Evolutionary conservation across 2,888 invertebrate genomes (phyloP).

Genomic region (Mythimna pallens): DNA sequence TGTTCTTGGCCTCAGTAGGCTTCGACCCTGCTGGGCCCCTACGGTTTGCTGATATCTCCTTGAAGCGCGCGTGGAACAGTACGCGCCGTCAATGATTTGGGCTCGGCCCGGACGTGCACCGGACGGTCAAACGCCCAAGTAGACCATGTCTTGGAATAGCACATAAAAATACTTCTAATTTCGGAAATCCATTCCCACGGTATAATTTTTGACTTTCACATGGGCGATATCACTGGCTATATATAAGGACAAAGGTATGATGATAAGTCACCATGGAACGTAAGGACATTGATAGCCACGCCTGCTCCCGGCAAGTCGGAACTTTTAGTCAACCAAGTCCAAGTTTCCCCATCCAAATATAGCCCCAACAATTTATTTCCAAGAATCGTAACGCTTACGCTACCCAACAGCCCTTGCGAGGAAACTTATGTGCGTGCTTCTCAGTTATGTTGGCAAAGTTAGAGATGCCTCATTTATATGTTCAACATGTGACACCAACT

Average conservation of each 20-base stretch:
- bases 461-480: constrained; percentile 63
- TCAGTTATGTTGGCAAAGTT: constrained; percentile 54
- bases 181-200: too few species aligned
- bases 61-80: too few species aligned
- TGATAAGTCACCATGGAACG: neutral
- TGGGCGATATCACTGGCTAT: too few species aligned
- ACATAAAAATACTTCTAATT: too few species aligned
- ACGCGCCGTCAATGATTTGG: too few species aligned
- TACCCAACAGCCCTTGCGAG: constrained; percentile 12
- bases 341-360: neutral
- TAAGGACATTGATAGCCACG: neutral
- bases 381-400: constrained; percentile 2
- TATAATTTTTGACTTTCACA: too few species aligned
- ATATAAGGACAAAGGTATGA: neutral
- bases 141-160: too few species aligned
- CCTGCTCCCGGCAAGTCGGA: neutral
- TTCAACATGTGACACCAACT: constrained; percentile 62
- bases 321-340: neutral
- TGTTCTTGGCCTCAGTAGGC: too few species aligned
- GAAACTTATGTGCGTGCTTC: constrained; percentile 53
- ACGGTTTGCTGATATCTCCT: too few species aligned
- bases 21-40: too few species aligned
- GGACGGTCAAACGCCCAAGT: too few species aligned
- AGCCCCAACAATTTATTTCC: neutral
- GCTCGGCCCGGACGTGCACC: too few species aligned